Conservation (phyloP, 2,113 vertebrate genomes). For the Microcebus tavaratra region DNA sequence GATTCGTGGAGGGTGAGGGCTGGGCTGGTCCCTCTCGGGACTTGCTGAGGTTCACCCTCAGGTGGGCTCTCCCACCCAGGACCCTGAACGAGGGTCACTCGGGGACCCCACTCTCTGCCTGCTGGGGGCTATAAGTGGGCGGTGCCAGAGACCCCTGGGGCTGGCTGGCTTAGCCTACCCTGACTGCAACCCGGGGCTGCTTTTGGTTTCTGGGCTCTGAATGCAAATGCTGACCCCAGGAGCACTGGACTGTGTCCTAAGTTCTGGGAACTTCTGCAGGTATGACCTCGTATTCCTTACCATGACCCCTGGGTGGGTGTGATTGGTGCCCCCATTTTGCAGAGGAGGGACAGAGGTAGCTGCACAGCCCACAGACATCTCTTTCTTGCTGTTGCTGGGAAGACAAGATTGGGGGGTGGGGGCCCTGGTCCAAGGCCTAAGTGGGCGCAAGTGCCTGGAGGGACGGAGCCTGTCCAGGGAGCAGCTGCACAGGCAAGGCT, state of each 20-base stretch:
- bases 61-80: not conserved
- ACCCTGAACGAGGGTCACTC: not conserved
- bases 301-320: not conserved
- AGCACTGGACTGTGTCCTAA: not conserved
- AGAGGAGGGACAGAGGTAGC: not conserved
- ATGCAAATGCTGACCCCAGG: no score
- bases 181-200: not conserved
- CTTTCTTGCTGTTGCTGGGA: not conserved
- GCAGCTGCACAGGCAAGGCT: not conserved
- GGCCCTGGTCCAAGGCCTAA: not conserved
- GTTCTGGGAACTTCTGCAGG: not conserved
- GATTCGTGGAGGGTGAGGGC: not conserved
- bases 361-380: rapidly evolving
- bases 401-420: not conserved
- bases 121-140: not conserved
- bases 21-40: not conserved
- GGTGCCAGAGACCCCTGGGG: not conserved
- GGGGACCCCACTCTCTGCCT: not conserved
- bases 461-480: not conserved
- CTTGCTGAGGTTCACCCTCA: not conserved
- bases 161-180: not conserved
- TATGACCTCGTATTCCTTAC: not conserved
- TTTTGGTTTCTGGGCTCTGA: not conserved
- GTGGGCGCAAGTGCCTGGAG: not conserved
- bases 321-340: not conserved